These are phyloP conservation scores for Andrena marginata DNA, from an alignment of 2,888 invertebrate genomes.

Conservation along the genomic window DNA sequence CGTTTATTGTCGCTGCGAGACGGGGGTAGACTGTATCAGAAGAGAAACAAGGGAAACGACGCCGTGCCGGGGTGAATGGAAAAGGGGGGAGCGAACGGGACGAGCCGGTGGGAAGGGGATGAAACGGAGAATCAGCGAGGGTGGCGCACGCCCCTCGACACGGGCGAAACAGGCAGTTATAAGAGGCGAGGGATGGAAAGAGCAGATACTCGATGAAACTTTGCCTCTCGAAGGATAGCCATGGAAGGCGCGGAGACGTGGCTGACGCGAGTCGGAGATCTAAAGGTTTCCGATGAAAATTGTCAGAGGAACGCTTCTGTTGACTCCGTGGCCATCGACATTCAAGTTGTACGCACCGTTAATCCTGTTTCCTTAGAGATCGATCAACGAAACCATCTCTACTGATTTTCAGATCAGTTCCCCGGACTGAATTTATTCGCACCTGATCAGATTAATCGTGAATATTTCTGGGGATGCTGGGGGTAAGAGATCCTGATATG, in stretches of 20 bases:
- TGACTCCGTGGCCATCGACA: constrained; percentile 50
- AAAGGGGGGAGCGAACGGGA: constrained; percentile 8
- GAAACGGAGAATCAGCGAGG: constrained; percentile 8
- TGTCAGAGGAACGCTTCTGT: constrained; percentile 54
- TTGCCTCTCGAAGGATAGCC: constrained; percentile 13
- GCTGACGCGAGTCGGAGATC: constrained; percentile 34
- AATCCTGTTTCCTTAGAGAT: constrained; percentile 65
- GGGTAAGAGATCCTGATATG: constrained; percentile 21
- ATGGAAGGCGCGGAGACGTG: neutral
- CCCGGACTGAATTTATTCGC: constrained; percentile 35
- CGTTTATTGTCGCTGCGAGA: constrained; percentile 74
- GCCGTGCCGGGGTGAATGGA: neutral
- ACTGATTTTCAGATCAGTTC: constrained; percentile 32
- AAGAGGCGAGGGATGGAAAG: constrained; percentile 31
- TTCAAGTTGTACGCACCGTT: constrained; percentile 49
- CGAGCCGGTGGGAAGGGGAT: neutral
- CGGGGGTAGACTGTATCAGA: constrained; percentile 26
- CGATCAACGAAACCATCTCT: constrained; percentile 54
- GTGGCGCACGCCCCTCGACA: neutral
- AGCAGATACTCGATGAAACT: constrained; percentile 57
- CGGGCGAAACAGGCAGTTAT: constrained; percentile 13
- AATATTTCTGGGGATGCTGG: constrained; percentile 49
- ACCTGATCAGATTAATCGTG: constrained; percentile 40
- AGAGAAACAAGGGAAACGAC: constrained; percentile 38
- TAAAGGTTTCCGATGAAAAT: constrained; percentile 51